phyloP scores from a whole-genome alignment of 2,888 invertebrate genomes.

The Hyposoter dolosus region DNA sequence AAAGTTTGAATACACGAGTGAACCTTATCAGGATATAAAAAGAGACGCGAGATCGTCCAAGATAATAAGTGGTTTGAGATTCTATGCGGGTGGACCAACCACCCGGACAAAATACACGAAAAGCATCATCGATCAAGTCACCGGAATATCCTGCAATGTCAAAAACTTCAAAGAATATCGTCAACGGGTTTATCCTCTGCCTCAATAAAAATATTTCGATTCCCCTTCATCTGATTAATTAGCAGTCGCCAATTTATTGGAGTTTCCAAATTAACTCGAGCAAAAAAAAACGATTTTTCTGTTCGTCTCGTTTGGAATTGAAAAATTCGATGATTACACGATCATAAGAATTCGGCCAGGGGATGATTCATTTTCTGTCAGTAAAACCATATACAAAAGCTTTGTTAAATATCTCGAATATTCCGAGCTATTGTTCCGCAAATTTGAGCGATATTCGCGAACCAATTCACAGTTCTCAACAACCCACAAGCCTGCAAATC shows the following conservation, averaged over 20 bases:
- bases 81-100: conserved; percentile 73
- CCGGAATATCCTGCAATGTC: conserved; percentile 77
- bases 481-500: background rate
- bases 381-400: background rate
- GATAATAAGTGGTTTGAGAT: conserved; percentile 61
- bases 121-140: conserved; percentile 78
- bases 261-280: background rate
- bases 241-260: background rate
- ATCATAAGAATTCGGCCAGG: too few species aligned
- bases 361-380: too few species aligned
- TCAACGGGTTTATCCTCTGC: conserved; percentile 75
- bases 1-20: conserved; percentile 81
- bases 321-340: too few species aligned
- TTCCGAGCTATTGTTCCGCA: background rate
- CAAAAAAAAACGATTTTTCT: background rate
- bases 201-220: background rate
- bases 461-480: background rate
- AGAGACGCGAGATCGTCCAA: conserved; percentile 7
- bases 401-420: background rate
- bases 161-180: conserved; percentile 76
- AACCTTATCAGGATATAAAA: conserved; percentile 71
- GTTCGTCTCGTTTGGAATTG: too few species aligned
- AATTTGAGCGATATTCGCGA: background rate
- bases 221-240: background rate
- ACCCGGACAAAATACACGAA: conserved; percentile 76